phyloP scores from a whole-genome alignment of 1,140 invertebrate species.

The Neodiprion virginianus region DNA sequence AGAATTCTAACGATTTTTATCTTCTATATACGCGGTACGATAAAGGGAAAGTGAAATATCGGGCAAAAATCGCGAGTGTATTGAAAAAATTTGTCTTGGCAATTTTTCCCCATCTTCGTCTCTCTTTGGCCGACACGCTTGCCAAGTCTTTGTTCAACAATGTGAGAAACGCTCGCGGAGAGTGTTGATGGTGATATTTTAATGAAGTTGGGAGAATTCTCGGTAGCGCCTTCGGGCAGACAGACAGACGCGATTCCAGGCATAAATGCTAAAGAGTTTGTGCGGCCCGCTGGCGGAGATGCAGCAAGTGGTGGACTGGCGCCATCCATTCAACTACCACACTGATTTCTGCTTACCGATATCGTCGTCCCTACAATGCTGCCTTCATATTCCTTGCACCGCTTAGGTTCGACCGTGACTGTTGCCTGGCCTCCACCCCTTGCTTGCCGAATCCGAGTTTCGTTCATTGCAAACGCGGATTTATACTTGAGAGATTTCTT shows the following conservation, averaged over 20 bases:
- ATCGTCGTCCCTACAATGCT: slow-evolving; percentile 53
- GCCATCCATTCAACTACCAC: slow-evolving; percentile 44
- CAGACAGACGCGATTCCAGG: slow-evolving; percentile 38
- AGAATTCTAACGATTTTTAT: slow-evolving; percentile 13
- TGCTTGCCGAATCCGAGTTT: background rate
- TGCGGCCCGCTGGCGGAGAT: slow-evolving; percentile 24
- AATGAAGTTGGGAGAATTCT: slow-evolving; percentile 50
- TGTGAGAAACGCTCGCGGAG: background rate
- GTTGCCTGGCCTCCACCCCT: background rate
- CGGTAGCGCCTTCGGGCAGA: slow-evolving; percentile 30
- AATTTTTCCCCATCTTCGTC: slow-evolving; percentile 9
- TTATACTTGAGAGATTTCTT: background rate
- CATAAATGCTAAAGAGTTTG: slow-evolving; percentile 29
- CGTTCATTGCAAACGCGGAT: background rate
- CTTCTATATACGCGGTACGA: too few relatives aligned
- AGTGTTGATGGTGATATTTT: slow-evolving; percentile 40
- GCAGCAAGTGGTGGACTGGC: slow-evolving; percentile 38
- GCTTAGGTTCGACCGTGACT: background rate
- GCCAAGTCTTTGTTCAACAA: slow-evolving; percentile 11
- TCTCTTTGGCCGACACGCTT: background rate
- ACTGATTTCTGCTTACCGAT: slow-evolving; percentile 61
- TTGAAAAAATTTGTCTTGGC: too few relatives aligned
- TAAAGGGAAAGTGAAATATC: too few relatives aligned
- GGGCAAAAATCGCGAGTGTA: too few relatives aligned
- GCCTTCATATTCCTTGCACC: slow-evolving; percentile 48